phyloP scores from a whole-genome alignment of 2,797 vertebrate genomes.

The Sparidentex hasta region DNA sequence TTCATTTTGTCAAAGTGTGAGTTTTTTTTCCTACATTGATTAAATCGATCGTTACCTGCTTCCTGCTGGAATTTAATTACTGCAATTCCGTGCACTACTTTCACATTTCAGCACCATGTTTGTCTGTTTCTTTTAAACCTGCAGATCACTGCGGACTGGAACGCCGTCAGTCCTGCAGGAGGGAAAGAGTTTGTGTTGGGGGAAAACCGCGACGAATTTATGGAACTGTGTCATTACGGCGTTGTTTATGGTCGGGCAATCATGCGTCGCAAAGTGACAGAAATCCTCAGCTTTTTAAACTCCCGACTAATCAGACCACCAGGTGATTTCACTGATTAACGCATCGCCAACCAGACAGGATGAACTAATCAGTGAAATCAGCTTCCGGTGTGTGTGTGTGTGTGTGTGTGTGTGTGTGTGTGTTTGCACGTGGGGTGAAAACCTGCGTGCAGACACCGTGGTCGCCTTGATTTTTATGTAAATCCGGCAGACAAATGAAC shows the following conservation, averaged over 20 bases:
- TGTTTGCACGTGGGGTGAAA: not conserved
- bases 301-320: conserved; percentile 37
- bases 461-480: conserved; percentile 4
- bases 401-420: conserved; percentile 1
- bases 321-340: conserved; percentile 65
- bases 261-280: conserved; percentile 5
- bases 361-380: conserved; percentile 59
- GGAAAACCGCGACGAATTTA: not conserved
- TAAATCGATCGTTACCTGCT: no score
- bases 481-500: conserved; percentile 39
- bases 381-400: not conserved
- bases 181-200: not conserved
- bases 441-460: not conserved
- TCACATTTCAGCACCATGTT: not conserved
- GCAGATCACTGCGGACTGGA: no score
- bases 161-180: not conserved
- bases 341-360: conserved; percentile 37
- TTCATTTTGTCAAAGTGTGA: not conserved
- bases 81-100: not conserved
- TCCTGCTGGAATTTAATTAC: not conserved
- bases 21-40: no score
- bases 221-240: conserved; percentile 2
- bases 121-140: no score
- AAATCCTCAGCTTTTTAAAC: conserved; percentile 16
- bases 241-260: conserved; percentile 11